A percentile compares a stretch with the other conserved stretches of the same genome.
Conservation (phyloP, 2,888 invertebrate genomes). For the Didymodactylos carnosus region DNA sequence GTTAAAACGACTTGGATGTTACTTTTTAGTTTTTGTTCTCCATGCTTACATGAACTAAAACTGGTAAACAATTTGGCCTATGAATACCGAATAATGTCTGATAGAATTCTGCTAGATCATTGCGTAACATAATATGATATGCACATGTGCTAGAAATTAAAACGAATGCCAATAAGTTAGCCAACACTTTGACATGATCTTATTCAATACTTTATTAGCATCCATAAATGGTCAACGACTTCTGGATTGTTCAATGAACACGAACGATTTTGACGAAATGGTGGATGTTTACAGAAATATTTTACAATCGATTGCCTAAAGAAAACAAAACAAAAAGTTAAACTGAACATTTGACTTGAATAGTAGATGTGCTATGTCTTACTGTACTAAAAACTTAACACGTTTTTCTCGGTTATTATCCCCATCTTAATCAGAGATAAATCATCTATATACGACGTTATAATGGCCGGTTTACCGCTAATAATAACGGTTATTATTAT, state of each 20-base stretch:
- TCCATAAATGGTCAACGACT: constrained; percentile 1
- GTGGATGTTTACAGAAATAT: constrained; percentile 8
- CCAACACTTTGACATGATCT: neutral
- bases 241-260: neutral
- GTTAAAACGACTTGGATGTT: neutral
- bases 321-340: too few relatives aligned
- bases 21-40: neutral
- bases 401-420: too few relatives aligned
- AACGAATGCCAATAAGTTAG: neutral
- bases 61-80: constrained; percentile 4
- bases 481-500: neutral
- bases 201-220: constrained; percentile 2
- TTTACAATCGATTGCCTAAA: constrained; percentile 5
- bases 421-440: too few relatives aligned
- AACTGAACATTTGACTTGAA: too few relatives aligned
- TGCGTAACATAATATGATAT: neutral
- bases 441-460: too few relatives aligned
- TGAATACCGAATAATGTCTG: constrained; percentile 2
- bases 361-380: too few relatives aligned
- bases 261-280: constrained; percentile 8
- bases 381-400: too few relatives aligned
- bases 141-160: neutral
- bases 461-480: neutral
- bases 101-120: constrained; percentile 6
- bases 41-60: neutral